phyloP scores from a whole-genome alignment of 2,888 invertebrate genomes.

The Trachelus stipa region DNA sequence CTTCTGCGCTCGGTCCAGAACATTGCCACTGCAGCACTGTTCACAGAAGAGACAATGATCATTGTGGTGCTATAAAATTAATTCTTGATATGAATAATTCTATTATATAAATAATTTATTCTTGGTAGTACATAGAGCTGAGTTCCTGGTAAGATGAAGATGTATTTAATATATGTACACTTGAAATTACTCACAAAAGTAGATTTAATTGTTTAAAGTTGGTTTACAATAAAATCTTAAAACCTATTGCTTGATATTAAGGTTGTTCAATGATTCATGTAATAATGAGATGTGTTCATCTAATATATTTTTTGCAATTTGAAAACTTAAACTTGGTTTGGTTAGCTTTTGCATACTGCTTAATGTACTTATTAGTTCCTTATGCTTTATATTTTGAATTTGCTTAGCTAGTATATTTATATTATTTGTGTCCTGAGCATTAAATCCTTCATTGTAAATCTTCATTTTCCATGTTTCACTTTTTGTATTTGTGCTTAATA shows the following conservation, averaged over 20 bases:
- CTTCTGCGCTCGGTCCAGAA: constrained; percentile 59
- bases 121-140: background rate
- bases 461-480: constrained; percentile 43
- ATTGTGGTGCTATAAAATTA: background rate
- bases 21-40: constrained; percentile 60
- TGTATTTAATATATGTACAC: background rate
- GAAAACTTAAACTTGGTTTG: constrained; percentile 44
- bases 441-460: constrained; percentile 47
- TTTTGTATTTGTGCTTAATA: constrained; percentile 39
- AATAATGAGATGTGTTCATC: constrained; percentile 47
- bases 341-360: constrained; percentile 40
- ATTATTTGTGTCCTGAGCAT: constrained; percentile 35
- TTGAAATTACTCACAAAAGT: background rate
- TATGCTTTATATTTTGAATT: constrained; percentile 42
- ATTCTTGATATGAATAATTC: background rate
- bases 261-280: constrained; percentile 21
- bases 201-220: background rate
- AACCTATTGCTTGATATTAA: background rate
- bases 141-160: background rate
- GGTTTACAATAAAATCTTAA: background rate
- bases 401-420: constrained; percentile 36
- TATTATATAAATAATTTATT: background rate
- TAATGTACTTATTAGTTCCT: constrained; percentile 34
- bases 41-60: background rate
- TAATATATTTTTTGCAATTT: constrained; percentile 44